Evolutionary conservation across 1,140 invertebrate species (phyloP).

Genomic region (Berghia stephanieae): DNA sequence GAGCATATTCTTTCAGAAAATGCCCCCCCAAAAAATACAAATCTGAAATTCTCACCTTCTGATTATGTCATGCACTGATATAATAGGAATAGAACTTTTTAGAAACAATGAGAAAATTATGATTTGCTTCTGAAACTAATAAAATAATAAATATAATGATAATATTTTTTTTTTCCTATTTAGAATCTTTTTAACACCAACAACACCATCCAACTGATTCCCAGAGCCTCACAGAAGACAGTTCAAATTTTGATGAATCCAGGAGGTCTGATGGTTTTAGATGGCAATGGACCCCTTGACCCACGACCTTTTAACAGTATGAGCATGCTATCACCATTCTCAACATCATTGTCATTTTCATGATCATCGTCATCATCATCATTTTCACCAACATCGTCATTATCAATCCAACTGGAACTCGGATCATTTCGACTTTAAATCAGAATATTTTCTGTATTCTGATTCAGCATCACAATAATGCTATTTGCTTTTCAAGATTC

Average conservation of each 20-base stretch:
- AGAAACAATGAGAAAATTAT: too few species aligned
- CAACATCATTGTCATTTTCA: too few species aligned
- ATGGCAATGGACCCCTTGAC: conserved; percentile 50
- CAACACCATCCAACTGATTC: conserved; percentile 57
- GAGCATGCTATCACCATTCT: conserved; percentile 6
- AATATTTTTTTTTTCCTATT: conserved; percentile 23
- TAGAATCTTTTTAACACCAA: conserved; percentile 51
- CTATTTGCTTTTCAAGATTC: too few species aligned
- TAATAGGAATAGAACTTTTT: neutral
- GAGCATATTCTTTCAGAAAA: too few species aligned
- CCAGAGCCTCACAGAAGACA: conserved; percentile 43
- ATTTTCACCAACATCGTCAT: too few species aligned
- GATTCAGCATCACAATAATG: too few species aligned
- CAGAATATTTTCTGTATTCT: too few species aligned
- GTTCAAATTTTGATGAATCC: conserved; percentile 50
- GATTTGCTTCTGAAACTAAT: neutral
- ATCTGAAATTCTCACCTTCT: neutral
- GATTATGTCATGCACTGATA: neutral
- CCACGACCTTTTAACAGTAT: conserved; percentile 47
- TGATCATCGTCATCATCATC: too few species aligned
- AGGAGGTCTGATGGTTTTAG: conserved; percentile 46
- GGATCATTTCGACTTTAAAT: too few species aligned
- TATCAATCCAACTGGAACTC: too few species aligned
- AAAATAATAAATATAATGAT: neutral
- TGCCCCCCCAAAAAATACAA: too few species aligned